Conservation (phyloP, 2,797 vertebrate species). For the Melanogrammus aeglefinus region DNA sequence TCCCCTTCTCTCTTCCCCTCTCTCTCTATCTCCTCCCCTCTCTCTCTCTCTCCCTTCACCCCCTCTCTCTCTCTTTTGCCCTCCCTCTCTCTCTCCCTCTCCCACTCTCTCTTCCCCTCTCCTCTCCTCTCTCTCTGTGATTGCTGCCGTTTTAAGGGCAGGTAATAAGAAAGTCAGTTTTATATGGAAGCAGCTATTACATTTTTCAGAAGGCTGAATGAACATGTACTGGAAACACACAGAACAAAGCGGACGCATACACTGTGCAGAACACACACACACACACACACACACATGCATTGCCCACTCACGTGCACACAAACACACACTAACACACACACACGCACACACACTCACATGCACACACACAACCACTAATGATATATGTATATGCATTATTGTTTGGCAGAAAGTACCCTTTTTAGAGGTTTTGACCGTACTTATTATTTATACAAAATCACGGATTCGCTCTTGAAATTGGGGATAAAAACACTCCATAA, state of each 20-base stretch:
- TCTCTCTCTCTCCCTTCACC: too few relatives aligned
- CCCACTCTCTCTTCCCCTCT: background rate
- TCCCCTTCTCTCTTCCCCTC: conserved; percentile 11
- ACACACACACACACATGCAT: background rate
- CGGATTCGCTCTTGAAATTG: background rate
- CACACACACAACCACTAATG: background rate
- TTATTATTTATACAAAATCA: background rate
- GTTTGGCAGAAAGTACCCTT: conserved; percentile 12
- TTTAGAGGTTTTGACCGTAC: too few relatives aligned
- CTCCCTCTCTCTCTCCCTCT: background rate
- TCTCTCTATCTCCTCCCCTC: too few relatives aligned
- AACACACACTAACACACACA: background rate
- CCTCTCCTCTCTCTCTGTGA: conserved; percentile 23
- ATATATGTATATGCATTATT: conserved; percentile 13
- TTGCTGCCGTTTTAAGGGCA: conserved; percentile 53
- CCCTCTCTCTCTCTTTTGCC: too few relatives aligned
- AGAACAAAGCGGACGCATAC: conserved; percentile 2
- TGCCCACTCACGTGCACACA: background rate
- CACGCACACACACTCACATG: background rate
- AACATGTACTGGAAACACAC: conserved; percentile 45
- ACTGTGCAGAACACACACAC: background rate
- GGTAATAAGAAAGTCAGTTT: conserved; percentile 43
- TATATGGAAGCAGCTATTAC: conserved; percentile 45
- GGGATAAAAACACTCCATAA: background rate
- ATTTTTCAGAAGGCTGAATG: conserved; percentile 56